Percentiles rank a stretch among this genome's conserved stretches.
These are phyloP conservation scores for Mythimna pallens DNA, from an alignment of 2,888 invertebrate species.

Conservation along the genomic window DNA sequence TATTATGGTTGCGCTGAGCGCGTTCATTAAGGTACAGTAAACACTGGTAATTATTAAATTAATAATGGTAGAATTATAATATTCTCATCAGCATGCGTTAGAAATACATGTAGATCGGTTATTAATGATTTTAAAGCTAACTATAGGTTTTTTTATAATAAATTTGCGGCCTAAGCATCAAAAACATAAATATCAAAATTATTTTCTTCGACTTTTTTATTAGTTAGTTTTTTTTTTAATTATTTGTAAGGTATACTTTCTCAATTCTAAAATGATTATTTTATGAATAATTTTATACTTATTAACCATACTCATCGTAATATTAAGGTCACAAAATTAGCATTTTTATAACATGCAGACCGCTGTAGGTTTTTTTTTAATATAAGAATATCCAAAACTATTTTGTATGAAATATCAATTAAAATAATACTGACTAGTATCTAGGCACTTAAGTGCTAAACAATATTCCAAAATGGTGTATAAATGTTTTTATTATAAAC, in stretches of 20 bases:
- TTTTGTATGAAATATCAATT: conserved; percentile 48
- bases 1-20: conserved; percentile 56
- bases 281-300: conserved; percentile 1
- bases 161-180: conserved; percentile 54
- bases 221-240: not conserved
- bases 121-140: conserved; percentile 35
- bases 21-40: conserved; percentile 53
- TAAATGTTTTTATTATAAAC: conserved; percentile 54
- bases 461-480: conserved; percentile 52
- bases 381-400: conserved; percentile 52
- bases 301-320: conserved; percentile 11
- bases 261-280: not conserved
- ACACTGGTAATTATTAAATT: conserved; percentile 43
- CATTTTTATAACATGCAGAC: conserved; percentile 4
- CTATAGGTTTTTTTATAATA: conserved; percentile 33
- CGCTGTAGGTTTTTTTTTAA: conserved; percentile 5
- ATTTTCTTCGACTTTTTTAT: not conserved
- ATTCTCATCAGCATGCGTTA: conserved; percentile 44
- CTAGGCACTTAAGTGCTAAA: conserved; percentile 43
- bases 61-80: conserved; percentile 28
- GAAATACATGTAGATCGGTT: conserved; percentile 50
- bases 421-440: conserved; percentile 36
- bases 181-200: conserved; percentile 5
- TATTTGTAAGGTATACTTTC: not conserved
- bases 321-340: conserved; percentile 9